phyloP scores from a whole-genome alignment of 23 tunicate genomes.

The Halocynthia aurantium region DNA sequence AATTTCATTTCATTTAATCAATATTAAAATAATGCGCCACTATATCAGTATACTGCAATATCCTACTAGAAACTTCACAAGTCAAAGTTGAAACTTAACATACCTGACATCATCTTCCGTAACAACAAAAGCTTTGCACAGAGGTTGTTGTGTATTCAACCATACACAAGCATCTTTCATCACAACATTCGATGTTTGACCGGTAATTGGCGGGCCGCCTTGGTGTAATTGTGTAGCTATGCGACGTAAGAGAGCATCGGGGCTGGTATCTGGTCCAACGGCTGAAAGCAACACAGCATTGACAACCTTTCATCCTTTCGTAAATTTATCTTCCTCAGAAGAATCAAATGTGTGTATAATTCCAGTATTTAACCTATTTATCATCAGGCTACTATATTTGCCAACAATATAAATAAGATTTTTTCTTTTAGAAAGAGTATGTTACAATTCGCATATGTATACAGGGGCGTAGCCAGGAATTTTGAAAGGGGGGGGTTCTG shows the following conservation, averaged over 20 bases:
- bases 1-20: not conserved
- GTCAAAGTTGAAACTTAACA: not conserved
- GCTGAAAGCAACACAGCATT: slow-evolving; percentile 12
- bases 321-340: too few species aligned
- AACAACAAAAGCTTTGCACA: slow-evolving; percentile 67
- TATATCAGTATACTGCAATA: not conserved
- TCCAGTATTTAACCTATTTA: too few species aligned
- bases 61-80: slow-evolving; percentile 2
- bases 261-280: slow-evolving; percentile 36
- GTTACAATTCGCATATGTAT: too few species aligned
- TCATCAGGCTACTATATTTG: too few species aligned
- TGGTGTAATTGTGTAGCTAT: slow-evolving; percentile 67
- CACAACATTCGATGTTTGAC: slow-evolving; percentile 42
- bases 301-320: not conserved
- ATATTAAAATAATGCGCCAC: not conserved
- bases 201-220: slow-evolving; percentile 52
- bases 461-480: too few species aligned
- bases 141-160: slow-evolving; percentile 74
- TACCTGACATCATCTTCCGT: slow-evolving; percentile 76
- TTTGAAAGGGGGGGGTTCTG: too few species aligned
- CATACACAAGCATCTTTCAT: slow-evolving; percentile 70
- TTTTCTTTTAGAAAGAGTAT: too few species aligned
- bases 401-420: too few species aligned
- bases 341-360: too few species aligned
- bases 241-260: slow-evolving; percentile 50